Percentiles rank a stretch among this genome's conserved stretches.
phyloP scores from a whole-genome alignment of 2,113 vertebrate species.

The Dromas ardeola region DNA sequence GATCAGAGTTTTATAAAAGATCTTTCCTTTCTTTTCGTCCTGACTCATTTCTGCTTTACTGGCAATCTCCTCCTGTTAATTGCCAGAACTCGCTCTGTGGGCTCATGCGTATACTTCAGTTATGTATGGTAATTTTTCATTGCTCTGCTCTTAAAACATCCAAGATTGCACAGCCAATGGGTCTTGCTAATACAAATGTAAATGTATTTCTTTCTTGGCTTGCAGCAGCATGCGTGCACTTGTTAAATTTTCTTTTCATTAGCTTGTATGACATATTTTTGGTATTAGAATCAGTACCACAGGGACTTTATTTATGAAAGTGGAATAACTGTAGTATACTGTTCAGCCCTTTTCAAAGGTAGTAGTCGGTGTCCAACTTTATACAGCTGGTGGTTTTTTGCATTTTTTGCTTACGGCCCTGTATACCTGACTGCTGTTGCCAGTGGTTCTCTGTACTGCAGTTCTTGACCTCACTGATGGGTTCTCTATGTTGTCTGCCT shows the following conservation, averaged over 20 bases:
- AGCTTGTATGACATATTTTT: constrained; percentile 19
- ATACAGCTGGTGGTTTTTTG: background rate
- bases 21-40: background rate
- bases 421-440: background rate
- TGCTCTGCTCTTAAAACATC: background rate
- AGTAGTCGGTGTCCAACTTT: background rate
- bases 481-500: background rate
- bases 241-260: constrained; percentile 51
- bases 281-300: background rate
- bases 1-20: background rate
- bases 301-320: background rate
- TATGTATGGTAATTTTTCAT: background rate
- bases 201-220: constrained; percentile 32
- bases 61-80: background rate
- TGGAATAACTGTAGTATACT: background rate
- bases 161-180: background rate
- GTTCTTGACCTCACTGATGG: background rate
- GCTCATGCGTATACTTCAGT: background rate
- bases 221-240: background rate
- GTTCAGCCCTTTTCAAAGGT: background rate
- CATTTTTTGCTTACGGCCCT: background rate
- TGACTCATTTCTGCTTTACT: background rate
- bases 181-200: constrained; percentile 8
- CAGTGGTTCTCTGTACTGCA: background rate
- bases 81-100: background rate